Percentiles rank a stretch among this genome's conserved stretches.
Conservation (phyloP, 2,113 vertebrate species). For the Calonectris borealis region DNA sequence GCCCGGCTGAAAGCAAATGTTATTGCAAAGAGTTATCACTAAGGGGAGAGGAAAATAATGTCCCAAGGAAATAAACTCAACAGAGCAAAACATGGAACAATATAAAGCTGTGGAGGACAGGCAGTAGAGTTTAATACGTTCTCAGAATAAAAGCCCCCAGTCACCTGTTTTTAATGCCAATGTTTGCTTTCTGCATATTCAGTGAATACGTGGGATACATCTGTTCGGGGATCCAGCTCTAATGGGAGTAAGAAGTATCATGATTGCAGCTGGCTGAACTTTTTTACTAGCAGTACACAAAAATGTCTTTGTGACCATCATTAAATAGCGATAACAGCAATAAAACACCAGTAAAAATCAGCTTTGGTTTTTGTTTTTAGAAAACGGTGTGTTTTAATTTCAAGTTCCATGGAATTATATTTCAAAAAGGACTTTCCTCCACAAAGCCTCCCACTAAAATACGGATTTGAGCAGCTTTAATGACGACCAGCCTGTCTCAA, state of each 20-base stretch:
- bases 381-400: neutral
- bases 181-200: conserved; percentile 10
- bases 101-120: neutral
- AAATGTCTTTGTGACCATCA: neutral
- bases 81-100: neutral
- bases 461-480: neutral
- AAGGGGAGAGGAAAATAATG: conserved; percentile 4
- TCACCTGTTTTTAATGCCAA: conserved; percentile 20
- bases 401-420: neutral
- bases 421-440: neutral
- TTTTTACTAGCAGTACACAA: neutral
- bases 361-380: neutral
- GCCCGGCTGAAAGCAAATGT: conserved; percentile 27
- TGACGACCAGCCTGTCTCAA: neutral
- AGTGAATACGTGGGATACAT: neutral
- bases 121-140: neutral
- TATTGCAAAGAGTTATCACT: conserved; percentile 51
- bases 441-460: neutral
- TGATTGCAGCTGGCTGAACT: neutral
- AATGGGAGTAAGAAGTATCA: neutral
- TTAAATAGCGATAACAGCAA: neutral
- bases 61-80: conserved; percentile 32
- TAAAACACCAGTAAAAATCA: neutral
- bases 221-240: neutral
- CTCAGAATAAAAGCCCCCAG: conserved; percentile 14